Percentiles rank a stretch among this genome's conserved stretches.
Evolutionary conservation across 2,888 invertebrate genomes (phyloP).

Genomic region (Timema cristinae): DNA sequence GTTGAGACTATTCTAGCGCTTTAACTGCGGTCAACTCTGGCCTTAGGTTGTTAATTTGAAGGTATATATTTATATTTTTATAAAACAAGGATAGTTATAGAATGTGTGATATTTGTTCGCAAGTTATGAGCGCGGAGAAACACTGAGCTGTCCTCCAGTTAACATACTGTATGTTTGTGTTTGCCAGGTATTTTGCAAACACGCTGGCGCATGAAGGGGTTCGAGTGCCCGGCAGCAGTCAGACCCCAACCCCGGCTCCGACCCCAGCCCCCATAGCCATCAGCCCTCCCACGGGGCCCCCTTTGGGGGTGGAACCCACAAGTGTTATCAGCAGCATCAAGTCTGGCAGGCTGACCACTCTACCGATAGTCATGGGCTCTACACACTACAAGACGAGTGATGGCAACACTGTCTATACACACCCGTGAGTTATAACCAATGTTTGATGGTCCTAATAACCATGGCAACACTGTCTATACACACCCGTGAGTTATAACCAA

Average conservation of each 20-base stretch:
- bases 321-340: background rate
- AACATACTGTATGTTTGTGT: background rate
- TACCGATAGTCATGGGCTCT: background rate
- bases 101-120: no score
- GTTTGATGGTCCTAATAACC: no score
- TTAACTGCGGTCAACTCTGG: no score
- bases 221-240: conserved; percentile 39
- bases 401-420: conserved; percentile 12
- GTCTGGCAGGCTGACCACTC: no score
- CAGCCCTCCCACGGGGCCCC: conserved; percentile 19
- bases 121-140: no score
- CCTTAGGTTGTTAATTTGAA: no score
- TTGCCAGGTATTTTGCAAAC: conserved; percentile 49
- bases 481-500: no score
- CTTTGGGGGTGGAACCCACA: conserved; percentile 15
- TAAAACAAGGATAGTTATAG: no score
- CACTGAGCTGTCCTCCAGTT: no score
- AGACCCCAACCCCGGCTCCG: conserved; percentile 31
- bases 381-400: conserved; percentile 13
- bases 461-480: no score
- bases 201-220: conserved; percentile 49
- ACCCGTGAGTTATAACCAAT: conserved; percentile 12
- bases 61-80: no score
- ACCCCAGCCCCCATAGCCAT: conserved; percentile 29
- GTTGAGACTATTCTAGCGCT: no score